Evolutionary conservation across 2,113 vertebrate genomes (phyloP).

Genomic region (Cyprinodon variegatus): DNA sequence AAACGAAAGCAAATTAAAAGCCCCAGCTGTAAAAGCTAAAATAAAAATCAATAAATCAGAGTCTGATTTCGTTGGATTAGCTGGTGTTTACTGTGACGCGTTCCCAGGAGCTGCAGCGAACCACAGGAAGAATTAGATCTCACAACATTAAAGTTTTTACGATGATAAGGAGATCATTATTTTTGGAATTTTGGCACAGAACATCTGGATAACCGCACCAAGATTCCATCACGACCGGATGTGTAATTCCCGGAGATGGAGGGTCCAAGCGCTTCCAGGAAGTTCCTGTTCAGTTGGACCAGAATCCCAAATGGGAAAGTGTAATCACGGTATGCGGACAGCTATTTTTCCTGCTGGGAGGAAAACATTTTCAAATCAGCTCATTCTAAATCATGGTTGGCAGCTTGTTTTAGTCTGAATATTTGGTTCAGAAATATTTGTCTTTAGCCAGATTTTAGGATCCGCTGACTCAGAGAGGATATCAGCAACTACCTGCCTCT

Average conservation of each 20-base stretch:
- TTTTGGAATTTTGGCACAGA: conserved; percentile 52
- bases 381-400: conserved; percentile 39
- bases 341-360: conserved; percentile 51
- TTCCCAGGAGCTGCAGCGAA: conserved; percentile 4
- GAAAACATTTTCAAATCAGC: conserved; percentile 25
- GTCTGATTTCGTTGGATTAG: not conserved
- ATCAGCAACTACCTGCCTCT: conserved; percentile 58
- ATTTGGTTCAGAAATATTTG: conserved; percentile 69
- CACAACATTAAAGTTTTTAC: conserved; percentile 57
- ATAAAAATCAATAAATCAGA: not conserved
- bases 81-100: not conserved
- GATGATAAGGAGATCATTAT: conserved; percentile 48
- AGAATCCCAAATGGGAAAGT: conserved; percentile 58
- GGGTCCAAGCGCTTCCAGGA: conserved; percentile 49
- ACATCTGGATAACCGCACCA: conserved; percentile 62
- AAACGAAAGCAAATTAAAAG: not conserved
- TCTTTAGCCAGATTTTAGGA: conserved; percentile 43
- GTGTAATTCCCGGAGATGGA: conserved; percentile 48
- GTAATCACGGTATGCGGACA: conserved; percentile 29
- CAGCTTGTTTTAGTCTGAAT: conserved; percentile 61
- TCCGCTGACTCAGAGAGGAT: conserved; percentile 34
- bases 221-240: conserved; percentile 42
- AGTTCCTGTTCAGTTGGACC: conserved; percentile 39
- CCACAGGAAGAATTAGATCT: conserved; percentile 38
- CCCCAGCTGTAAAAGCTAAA: not conserved